Base-by-base conservation (phyloP, 2,888 invertebrate genomes). In the Phania funesta region DNA sequence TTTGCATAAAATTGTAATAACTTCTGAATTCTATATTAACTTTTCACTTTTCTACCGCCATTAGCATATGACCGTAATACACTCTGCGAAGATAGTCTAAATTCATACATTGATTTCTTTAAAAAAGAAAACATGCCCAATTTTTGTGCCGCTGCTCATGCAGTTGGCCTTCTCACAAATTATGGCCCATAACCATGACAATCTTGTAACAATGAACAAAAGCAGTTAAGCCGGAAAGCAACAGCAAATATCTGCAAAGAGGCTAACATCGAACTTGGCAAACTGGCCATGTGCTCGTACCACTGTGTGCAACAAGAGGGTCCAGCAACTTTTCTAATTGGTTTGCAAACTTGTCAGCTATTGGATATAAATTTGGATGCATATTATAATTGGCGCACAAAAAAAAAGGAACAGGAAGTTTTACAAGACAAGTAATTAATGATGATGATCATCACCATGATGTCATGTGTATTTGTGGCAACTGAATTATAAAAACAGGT, bases 131-230 rank as follows among this genome's bases (percentile, higher is more conserved):
- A 95, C 46, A 90, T 98, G 5, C 97, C 96, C 1, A 92, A 98
- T 18, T 94, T 98, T 26, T 96, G 96, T 89, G 97, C 97, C 0
- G 94, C 97, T 0, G 94, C 94, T 98, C n/a, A n/a, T n/a, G n/a
- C n/a, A n/a, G n/a, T n/a, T 95, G 97, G 97, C 2, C 92, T 98
- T 22, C 92, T 98, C 32, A 94, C 95, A 7, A 95, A 94, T 88
- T 89, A 89, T 46, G 96, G 96, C 0, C 95, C 96, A 0, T 95
- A 93, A 83, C 86, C 90, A 0, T 98, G 97, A 97, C 97, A 98
- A 91, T 95, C 96, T 3, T 96, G 96, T 2, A 90, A 92, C 24
- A 92, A 93, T 20, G 92, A 94, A 58, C 58, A 86, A 26, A 89
- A 88, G 84, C 70, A 84, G 29, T 20, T 87, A 38, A 86, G 85